Evolutionary conservation across 2,888 invertebrate genomes (phyloP).

Genomic region (Tetragonisca angustula): DNA sequence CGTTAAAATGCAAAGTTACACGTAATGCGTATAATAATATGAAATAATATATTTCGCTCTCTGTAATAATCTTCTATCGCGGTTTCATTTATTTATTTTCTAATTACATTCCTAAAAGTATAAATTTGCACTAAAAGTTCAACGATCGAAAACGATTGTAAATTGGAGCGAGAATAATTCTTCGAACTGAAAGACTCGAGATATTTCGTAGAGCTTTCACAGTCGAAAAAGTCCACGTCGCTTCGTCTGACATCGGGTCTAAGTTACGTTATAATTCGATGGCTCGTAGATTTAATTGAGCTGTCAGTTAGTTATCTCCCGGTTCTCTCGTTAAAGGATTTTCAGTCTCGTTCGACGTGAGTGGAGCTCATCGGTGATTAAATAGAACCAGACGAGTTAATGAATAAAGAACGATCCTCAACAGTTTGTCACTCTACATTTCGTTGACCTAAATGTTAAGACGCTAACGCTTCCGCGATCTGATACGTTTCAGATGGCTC

Average conservation of each 20-base stretch:
- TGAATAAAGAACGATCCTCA: not conserved
- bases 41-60: too few relatives aligned
- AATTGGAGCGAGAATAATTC: not conserved
- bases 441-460: slow-evolving; percentile 1
- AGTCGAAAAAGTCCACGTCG: not conserved
- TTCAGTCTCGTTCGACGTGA: not conserved
- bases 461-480: not conserved
- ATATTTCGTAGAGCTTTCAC: not conserved
- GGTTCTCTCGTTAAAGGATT: not conserved
- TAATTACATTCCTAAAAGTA: too few relatives aligned
- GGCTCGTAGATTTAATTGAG: not conserved
- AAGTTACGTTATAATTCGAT: not conserved
- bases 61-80: too few relatives aligned
- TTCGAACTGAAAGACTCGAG: not conserved
- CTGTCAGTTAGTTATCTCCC: not conserved
- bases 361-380: not conserved
- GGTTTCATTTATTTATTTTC: too few relatives aligned
- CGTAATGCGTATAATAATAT: too few relatives aligned
- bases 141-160: not conserved
- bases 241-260: not conserved
- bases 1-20: too few relatives aligned
- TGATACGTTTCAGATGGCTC: not conserved
- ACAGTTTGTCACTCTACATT: not conserved
- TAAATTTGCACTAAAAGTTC: too few relatives aligned
- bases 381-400: not conserved